A percentile compares a stretch with the other conserved stretches of the same genome.
Conservation (phyloP, 2,888 invertebrate species). For the Aelia acuminata region DNA sequence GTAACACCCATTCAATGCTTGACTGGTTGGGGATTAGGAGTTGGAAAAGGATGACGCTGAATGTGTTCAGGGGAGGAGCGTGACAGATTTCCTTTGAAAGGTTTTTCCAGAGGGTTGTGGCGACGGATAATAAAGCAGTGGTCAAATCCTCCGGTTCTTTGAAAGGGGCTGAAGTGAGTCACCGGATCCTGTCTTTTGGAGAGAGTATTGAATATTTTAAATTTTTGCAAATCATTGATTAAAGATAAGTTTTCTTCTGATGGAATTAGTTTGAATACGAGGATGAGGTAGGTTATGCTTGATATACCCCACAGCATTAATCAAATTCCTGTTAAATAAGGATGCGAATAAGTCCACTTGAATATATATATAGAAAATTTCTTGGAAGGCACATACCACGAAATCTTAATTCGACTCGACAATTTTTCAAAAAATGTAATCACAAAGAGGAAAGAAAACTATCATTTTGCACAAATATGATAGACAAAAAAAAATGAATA, state of each 20-base stretch:
- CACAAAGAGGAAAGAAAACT: too few species aligned
- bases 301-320: not conserved
- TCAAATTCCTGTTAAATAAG: not conserved
- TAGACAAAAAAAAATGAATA: too few species aligned
- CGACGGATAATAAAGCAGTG: not conserved
- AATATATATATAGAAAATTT: too few species aligned
- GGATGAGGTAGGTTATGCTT: too few species aligned
- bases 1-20: not conserved
- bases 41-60: not conserved
- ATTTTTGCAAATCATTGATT: not conserved
- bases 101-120: not conserved
- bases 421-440: too few species aligned
- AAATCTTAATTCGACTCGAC: too few species aligned
- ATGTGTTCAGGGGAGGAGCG: not conserved
- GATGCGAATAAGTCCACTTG: too few species aligned
- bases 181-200: not conserved
- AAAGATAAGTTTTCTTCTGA: not conserved
- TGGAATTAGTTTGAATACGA: not conserved
- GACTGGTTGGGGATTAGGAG: not conserved
- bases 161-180: not conserved
- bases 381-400: too few species aligned
- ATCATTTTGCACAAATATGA: too few species aligned
- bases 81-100: conserved; percentile 2
- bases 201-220: not conserved
- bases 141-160: not conserved